These are phyloP conservation scores for Caranx ignobilis DNA, from an alignment of 2,113 vertebrate genomes.

Conservation along the genomic window DNA sequence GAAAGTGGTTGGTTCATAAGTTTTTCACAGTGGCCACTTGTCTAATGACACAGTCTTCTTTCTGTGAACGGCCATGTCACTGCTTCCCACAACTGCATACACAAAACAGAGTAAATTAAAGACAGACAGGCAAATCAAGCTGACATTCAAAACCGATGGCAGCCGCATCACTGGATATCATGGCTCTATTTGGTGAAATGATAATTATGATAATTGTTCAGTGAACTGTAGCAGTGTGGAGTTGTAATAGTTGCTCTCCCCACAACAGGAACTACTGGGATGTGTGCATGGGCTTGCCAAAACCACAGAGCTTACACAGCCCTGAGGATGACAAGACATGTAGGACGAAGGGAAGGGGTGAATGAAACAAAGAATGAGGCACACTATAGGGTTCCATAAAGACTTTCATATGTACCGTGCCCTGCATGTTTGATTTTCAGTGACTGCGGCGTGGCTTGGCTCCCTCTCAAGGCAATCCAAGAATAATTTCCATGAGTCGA, in stretches of 20 bases:
- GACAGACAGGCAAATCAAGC: constrained; percentile 58
- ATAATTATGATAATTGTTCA: constrained; percentile 79
- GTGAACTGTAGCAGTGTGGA: constrained; percentile 65
- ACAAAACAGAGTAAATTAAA: constrained; percentile 54
- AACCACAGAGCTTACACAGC: constrained; percentile 78
- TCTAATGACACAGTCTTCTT: constrained; percentile 10
- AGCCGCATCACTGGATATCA: constrained; percentile 64
- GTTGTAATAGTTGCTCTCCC: constrained; percentile 62
- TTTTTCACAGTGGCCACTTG: constrained; percentile 39
- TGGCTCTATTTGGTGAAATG: constrained; percentile 68
- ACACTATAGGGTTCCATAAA: constrained; percentile 66
- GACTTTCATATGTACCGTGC: constrained; percentile 74
- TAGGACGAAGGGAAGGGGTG: constrained; percentile 30
- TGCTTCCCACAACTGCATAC: constrained; percentile 16
- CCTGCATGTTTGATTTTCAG: constrained; percentile 66
- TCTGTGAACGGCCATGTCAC: constrained; percentile 18
- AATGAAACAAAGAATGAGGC: constrained; percentile 63
- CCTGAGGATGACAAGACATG: constrained; percentile 64
- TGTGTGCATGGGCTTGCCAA: constrained; percentile 70
- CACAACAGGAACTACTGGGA: constrained; percentile 78
- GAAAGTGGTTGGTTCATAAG: constrained; percentile 17
- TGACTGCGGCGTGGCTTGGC: constrained; percentile 67
- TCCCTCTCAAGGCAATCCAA: constrained; percentile 62
- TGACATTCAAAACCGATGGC: constrained; percentile 68
- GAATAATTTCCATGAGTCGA: constrained; percentile 63